A percentile compares a stretch with the other conserved stretches of the same genome.
Conservation (phyloP, 2,888 invertebrate species). For the Bimastos eiseni region DNA sequence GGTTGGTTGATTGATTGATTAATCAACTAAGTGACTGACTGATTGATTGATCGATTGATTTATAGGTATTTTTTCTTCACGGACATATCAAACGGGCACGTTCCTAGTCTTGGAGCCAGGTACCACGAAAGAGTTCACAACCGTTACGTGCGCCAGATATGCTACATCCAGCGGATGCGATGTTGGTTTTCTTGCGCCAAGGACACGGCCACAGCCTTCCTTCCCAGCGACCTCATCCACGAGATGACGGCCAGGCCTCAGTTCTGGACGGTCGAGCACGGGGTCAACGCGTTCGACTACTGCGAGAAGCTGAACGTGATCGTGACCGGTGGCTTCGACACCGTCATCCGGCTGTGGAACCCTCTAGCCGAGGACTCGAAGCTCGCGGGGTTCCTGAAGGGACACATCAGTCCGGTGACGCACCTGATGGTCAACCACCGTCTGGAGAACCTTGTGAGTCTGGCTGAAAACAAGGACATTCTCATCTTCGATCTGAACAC, state of each 20-base stretch:
- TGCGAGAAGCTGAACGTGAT: conserved; percentile 53
- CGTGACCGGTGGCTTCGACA: conserved; percentile 68
- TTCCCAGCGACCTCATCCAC: conserved; percentile 69
- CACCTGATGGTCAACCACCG: conserved; percentile 70
- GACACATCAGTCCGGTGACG: conserved; percentile 71
- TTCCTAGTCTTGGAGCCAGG: conserved; percentile 66
- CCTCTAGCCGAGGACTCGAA: conserved; percentile 73
- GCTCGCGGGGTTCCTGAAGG: conserved; percentile 70
- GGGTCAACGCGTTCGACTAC: conserved; percentile 61
- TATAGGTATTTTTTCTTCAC: conserved; percentile 31
- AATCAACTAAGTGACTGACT: too few relatives aligned
- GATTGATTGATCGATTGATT: too few relatives aligned
- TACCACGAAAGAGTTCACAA: conserved; percentile 66
- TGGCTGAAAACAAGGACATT: conserved; percentile 74
- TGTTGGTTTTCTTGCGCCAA: conserved; percentile 74
- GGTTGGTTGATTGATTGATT: too few relatives aligned
- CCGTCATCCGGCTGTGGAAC: conserved; percentile 73
- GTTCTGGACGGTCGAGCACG: conserved; percentile 67
- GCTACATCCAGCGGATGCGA: conserved; percentile 71
- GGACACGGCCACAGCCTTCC: conserved; percentile 67
- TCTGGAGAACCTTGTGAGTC: conserved; percentile 73
- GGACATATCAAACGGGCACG: conserved; percentile 47
- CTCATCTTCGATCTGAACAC: conserved; percentile 76
- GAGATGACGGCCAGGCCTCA: conserved; percentile 59
- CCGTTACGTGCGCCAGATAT: conserved; percentile 71